These are phyloP conservation scores for Myxocyprinus asiaticus DNA, from an alignment of 2,113 vertebrate genomes.

Conservation along the genomic window DNA sequence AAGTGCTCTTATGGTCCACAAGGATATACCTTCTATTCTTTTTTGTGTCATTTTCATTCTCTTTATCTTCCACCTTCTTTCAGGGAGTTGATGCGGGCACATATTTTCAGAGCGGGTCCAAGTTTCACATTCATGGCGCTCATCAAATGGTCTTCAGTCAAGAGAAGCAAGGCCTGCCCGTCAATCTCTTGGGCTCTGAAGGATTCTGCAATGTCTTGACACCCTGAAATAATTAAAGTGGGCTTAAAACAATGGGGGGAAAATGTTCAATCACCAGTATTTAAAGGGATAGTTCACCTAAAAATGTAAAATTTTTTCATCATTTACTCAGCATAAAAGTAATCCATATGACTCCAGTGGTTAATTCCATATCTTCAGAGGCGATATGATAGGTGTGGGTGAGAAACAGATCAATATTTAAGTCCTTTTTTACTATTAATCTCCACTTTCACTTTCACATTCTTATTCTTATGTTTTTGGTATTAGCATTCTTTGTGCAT, in stretches of 20 bases:
- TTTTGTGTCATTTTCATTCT: neutral
- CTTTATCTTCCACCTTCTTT: constrained; percentile 74
- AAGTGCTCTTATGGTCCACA: constrained; percentile 51
- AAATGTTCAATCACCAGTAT: too few species aligned
- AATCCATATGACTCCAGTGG: too few species aligned
- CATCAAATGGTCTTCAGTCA: constrained; percentile 98
- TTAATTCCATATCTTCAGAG: too few species aligned
- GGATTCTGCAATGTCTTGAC: constrained; percentile 92
- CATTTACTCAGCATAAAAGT: too few species aligned
- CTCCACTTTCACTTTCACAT: too few species aligned
- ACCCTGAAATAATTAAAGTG: constrained; percentile 76
- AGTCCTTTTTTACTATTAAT: too few species aligned
- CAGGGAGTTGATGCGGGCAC: constrained; percentile 94
- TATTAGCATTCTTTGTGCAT: too few species aligned
- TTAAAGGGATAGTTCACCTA: too few species aligned
- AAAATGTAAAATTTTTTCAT: too few species aligned
- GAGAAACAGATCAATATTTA: too few species aligned
- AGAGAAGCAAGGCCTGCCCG: constrained; percentile 93
- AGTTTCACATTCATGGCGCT: constrained; percentile 99
- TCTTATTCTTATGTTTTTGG: too few species aligned
- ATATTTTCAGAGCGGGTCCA: constrained; percentile 96
- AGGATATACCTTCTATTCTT: constrained; percentile 24
- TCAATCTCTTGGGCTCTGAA: constrained; percentile 97
- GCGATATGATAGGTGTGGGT: too few species aligned
- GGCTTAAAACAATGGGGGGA: neutral